Evolutionary conservation across 2,888 invertebrate species (phyloP).

Genomic region (Caenorhabditis wallacei): DNA sequence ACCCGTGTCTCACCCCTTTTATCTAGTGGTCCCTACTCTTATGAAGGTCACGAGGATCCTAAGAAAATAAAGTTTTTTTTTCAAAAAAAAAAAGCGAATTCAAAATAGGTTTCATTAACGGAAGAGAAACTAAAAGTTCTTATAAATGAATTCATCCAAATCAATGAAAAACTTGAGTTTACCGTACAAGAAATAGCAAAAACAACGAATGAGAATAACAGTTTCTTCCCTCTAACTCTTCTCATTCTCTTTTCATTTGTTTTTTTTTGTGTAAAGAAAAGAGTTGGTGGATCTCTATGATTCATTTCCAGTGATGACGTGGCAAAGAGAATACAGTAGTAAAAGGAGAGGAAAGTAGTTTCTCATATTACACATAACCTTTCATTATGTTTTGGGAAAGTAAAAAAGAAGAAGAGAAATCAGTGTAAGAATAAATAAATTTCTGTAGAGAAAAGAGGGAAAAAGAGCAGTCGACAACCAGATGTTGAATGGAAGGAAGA

Average conservation of each 20-base stretch:
- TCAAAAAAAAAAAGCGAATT: too few species aligned
- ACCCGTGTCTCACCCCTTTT: too few species aligned
- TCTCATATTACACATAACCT: slow-evolving; percentile 32
- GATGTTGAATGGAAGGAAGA: slow-evolving; percentile 4
- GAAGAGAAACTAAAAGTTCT: too few species aligned
- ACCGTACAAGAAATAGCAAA: too few species aligned
- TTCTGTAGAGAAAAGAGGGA: background rate
- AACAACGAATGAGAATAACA: too few species aligned
- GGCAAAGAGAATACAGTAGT: slow-evolving; percentile 12
- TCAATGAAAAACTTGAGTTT: too few species aligned
- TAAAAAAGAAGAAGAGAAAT: background rate
- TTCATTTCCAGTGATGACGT: slow-evolving; percentile 23
- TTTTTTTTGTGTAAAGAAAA: background rate
- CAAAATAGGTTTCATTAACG: too few species aligned
- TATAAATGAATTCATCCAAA: too few species aligned
- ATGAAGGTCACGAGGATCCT: too few species aligned
- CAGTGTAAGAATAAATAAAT: slow-evolving; percentile 26
- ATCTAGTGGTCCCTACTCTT: too few species aligned
- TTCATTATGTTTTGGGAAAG: slow-evolving; percentile 17
- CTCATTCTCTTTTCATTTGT: background rate
- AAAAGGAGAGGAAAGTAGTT: background rate
- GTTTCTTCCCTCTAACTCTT: too few species aligned
- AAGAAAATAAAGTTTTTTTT: too few species aligned
- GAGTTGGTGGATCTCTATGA: slow-evolving; percentile 7
- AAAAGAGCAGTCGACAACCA: slow-evolving; percentile 8